Conservation (phyloP, 2,888 invertebrate species). For the Halocaridina rubra region DNA sequence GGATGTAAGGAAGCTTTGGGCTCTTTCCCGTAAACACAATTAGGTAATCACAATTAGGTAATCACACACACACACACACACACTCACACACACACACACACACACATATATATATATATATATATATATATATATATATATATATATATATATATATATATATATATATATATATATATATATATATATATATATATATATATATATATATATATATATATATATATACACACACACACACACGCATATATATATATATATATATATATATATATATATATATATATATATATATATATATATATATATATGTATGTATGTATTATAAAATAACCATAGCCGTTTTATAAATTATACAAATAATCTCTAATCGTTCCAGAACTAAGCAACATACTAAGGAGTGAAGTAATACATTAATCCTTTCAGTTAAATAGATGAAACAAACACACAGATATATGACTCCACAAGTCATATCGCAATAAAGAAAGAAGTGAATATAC, state of each 20-base stretch:
- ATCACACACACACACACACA: background rate
- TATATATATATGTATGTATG: background rate
- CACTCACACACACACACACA: background rate
- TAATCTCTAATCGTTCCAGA: too few relatives aligned
- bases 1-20: too few relatives aligned
- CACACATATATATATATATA: background rate
- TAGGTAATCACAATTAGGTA: too few relatives aligned
- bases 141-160: background rate
- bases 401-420: too few relatives aligned
- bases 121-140: background rate
- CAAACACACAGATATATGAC: too few relatives aligned
- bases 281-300: background rate
- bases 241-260: background rate
- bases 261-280: conserved; percentile 6
- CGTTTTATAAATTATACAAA: too few relatives aligned
- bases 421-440: too few relatives aligned
- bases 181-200: background rate
- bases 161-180: background rate
- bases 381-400: too few relatives aligned
- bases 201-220: background rate
- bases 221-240: background rate
- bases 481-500: too few relatives aligned
- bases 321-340: too few relatives aligned
- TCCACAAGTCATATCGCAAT: too few relatives aligned
- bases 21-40: too few relatives aligned